Base-by-base conservation (phyloP, 2,113 vertebrate genomes). In the Muscicapa adusta region DNA sequence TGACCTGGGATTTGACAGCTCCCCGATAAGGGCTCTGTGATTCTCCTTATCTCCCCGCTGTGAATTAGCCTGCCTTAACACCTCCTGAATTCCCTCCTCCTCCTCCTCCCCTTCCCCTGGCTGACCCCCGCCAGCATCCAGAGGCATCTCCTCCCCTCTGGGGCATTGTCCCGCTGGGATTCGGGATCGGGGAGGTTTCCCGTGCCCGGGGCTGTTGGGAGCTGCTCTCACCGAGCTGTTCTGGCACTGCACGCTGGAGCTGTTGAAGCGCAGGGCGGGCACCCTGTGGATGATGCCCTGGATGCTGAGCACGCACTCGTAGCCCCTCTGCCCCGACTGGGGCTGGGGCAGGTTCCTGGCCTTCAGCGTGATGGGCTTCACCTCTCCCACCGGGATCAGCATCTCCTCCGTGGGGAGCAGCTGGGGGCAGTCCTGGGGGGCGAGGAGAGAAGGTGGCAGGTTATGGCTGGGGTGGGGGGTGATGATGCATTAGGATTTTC, bases 231-330 rank as follows among this genome's bases (percentile, higher is more conserved):
- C 99, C 97, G 99, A 99, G 95, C 99, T 99, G 97, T 99, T 99
- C 98, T 99, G 99, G 97, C 99, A 99, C 97, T 99, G 99, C 76
- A 99, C 99, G 14, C 99, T 99, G 97, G 99, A 99, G 97, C 99
- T 99, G 98, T 99, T 99, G 98, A 99, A 99, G 94, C 99, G 98
- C 67, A 99, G 98, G 47, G 99, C 99, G 0, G 99, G 99, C 92
- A 99, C 99, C 1, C 99, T 97, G 94, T 99, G 98, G 88, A 98
- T 74, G 26, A 98, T 94, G 0, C 99, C 99, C 97, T 99, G 99
- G 96, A 99, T 99, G 97, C 97, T 98, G 68, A 99, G 98, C 58
- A 99, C 98, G 1, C 99, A 99, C 97, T 99, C 99, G 23, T 99
- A 99, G n/a, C 99, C 99, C 0, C 99, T 97, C 97, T 99, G 99